phyloP scores from a whole-genome alignment of 1,140 invertebrate genomes.

The Philopotamus ludificatus region DNA sequence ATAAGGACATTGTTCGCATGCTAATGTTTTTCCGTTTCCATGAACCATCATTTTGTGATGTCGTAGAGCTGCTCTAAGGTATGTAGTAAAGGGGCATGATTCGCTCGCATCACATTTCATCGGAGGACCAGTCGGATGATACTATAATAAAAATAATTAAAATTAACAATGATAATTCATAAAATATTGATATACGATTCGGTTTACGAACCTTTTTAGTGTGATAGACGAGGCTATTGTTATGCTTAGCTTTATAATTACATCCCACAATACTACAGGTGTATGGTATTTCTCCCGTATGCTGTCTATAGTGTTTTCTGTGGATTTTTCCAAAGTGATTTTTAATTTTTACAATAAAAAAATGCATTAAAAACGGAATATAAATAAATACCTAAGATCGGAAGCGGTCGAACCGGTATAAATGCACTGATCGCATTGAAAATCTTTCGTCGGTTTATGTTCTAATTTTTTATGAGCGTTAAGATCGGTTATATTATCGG shows the following conservation, averaged over 20 bases:
- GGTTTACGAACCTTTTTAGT: constrained; percentile 42
- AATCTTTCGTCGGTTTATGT: constrained; percentile 34
- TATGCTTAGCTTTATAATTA: constrained; percentile 36
- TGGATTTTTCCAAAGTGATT: neutral
- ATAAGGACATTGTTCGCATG: constrained; percentile 40
- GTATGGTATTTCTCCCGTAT: constrained; percentile 40
- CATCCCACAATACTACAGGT: constrained; percentile 35
- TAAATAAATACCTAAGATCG: constrained; percentile 35
- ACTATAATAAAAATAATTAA: constrained; percentile 28
- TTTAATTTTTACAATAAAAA: neutral
- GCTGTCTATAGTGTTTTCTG: constrained; percentile 40
- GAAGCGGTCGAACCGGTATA: constrained; percentile 37
- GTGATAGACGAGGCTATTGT: constrained; percentile 40
- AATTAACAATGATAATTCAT: neutral
- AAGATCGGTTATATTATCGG: constrained; percentile 21
- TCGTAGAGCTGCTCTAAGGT: constrained; percentile 36
- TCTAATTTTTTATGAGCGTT: constrained; percentile 35
- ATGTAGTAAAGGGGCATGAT: constrained; percentile 35
- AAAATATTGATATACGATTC: too few relatives aligned
- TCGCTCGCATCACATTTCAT: constrained; percentile 36
- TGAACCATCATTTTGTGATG: constrained; percentile 42
- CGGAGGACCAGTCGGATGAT: constrained; percentile 41
- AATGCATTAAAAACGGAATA: neutral
- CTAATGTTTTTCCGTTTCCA: constrained; percentile 35
- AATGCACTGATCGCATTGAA: constrained; percentile 39